A percentile compares a stretch with the other conserved stretches of the same genome.
These are phyloP conservation scores for Sebastes iracundus DNA, from an alignment of 2,797 vertebrate genomes.

Conservation along the genomic window DNA sequence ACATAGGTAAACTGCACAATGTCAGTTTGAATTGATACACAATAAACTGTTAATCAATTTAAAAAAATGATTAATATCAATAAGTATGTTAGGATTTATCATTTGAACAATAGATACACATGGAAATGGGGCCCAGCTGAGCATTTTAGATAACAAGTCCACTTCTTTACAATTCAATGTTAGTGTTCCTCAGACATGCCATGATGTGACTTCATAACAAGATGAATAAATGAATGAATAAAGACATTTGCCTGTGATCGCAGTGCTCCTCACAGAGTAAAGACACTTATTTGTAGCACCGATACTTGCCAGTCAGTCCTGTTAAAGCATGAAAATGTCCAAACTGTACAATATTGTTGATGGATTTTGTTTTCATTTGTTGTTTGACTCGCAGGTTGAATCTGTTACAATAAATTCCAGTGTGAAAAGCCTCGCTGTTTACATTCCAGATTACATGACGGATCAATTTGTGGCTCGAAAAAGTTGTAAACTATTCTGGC, in stretches of 20 bases:
- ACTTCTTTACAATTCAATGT: neutral
- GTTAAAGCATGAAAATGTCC: neutral
- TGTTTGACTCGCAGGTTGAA: neutral
- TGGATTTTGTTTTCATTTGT: too few species aligned
- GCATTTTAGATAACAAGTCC: neutral
- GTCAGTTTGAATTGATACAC: neutral
- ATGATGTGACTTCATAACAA: neutral
- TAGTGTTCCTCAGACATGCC: neutral
- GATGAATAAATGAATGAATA: neutral
- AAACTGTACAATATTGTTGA: neutral
- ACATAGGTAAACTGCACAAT: neutral
- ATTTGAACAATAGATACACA: neutral
- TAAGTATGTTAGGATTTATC: neutral
- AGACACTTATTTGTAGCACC: neutral
- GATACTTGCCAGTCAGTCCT: neutral
- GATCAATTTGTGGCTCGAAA: neutral
- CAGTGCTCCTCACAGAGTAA: neutral
- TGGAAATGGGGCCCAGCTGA: neutral
- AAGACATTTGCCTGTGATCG: neutral
- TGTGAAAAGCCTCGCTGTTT: neutral
- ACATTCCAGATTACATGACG: neutral
- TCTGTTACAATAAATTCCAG: neutral
- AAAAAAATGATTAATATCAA: neutral
- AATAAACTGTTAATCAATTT: neutral
- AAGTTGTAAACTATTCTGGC: neutral